Evolutionary conservation across 2,888 invertebrate species (phyloP).

Genomic region (Coronaproctus castanopsis): DNA sequence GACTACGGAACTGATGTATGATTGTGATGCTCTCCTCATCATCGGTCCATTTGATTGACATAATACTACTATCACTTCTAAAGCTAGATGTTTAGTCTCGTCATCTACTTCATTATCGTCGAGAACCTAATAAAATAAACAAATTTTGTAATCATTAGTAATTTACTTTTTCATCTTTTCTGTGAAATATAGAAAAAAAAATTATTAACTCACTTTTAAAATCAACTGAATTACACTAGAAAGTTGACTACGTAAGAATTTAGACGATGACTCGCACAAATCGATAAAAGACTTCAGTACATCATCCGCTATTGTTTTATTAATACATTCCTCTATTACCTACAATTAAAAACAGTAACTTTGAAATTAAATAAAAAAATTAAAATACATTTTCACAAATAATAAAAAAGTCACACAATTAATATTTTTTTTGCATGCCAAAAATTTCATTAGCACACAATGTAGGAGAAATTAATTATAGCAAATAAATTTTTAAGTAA

Average conservation of each 20-base stretch:
- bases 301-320: slow-evolving; percentile 69
- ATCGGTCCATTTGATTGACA: slow-evolving; percentile 91
- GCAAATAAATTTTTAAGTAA: too few relatives aligned
- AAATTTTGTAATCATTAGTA: too few relatives aligned
- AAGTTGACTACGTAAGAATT: slow-evolving; percentile 71
- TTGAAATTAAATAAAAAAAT: not conserved
- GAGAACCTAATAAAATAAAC: slow-evolving; percentile 33
- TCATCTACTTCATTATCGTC: slow-evolving; percentile 49
- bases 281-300: slow-evolving; percentile 84
- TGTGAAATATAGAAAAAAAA: too few relatives aligned
- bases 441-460: too few relatives aligned
- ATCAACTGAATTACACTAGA: slow-evolving; percentile 70
- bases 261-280: slow-evolving; percentile 78
- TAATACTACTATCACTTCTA: slow-evolving; percentile 68
- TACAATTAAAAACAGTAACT: slow-evolving; percentile 25
- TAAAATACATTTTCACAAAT: not conserved
- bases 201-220: slow-evolving; percentile 41
- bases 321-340: slow-evolving; percentile 60
- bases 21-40: slow-evolving; percentile 77
- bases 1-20: slow-evolving; percentile 59
- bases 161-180: too few relatives aligned
- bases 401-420: too few relatives aligned
- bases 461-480: too few relatives aligned
- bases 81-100: slow-evolving; percentile 69
- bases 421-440: too few relatives aligned